Base-by-base conservation (phyloP, 1,140 invertebrate genomes). In the Venustaconcha ellipsiformis region DNA sequence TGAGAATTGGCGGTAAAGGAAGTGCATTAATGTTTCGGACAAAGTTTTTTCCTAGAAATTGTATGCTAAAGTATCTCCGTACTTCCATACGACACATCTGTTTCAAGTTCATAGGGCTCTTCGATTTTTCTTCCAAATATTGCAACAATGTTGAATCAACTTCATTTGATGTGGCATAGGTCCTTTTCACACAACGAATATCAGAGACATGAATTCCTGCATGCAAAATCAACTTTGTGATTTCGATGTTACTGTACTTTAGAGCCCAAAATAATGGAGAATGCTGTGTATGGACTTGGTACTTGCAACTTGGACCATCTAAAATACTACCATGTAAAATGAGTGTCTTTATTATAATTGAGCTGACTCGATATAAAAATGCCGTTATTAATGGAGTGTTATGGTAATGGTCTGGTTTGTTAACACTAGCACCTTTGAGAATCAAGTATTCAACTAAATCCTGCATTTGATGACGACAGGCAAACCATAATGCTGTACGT, bases 401-500 rank as follows among this genome's bases (percentile, higher is more conserved):
- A 55, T 82, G 78, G 72, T 81, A 88, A 58, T 80, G 78, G 62
- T 86, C 83, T 57, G 83, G 82, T 67, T 82, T 84, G 74, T 86
- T 88, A 13, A 88, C 85, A 83, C 83, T 86, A 78, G 87, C 87
- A 82, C 87, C 85, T 78, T 86, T 85, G 23, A 72, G 74, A 69
- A 88, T 87, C 18, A 88, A 74, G 68, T 86, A 84, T 56, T 87
- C 83, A 57, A 87, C 86, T 13, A 87, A 65, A 69, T 86, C 85
- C 18, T 83, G 84, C 83, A 86, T 86, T 72, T 86, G 84, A 68
- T 87, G 86, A 67, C 85, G 70, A 18, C 84, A 82, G 48, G 87
- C 87, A 23, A 87, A 82, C 85, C 87, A 87, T 55, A 88, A 74
- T 26, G 87, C 85, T 68, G 87, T 87, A 68, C 87, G 87, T n/a